A percentile compares a stretch with the other conserved stretches of the same genome.
Conservation (phyloP, 2,888 invertebrate genomes). For the Pterostichus madidus region DNA sequence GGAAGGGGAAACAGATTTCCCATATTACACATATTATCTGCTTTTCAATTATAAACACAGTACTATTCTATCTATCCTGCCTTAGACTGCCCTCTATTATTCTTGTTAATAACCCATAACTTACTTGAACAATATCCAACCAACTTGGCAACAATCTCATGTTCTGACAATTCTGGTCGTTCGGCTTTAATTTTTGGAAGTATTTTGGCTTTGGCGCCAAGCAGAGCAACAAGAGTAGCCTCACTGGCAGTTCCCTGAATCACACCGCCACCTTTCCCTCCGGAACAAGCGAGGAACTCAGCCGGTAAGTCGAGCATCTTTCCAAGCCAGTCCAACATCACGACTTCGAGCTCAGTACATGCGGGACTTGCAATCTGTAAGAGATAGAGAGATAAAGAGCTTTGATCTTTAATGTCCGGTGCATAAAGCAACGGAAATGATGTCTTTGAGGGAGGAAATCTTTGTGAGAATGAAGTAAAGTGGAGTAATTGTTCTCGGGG, state of each 20-base stretch:
- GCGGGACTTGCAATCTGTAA: slow-evolving; percentile 94
- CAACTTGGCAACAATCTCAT: slow-evolving; percentile 87
- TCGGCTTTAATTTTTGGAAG: slow-evolving; percentile 84
- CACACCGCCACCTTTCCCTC: slow-evolving; percentile 93
- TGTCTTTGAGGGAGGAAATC: slow-evolving; percentile 11
- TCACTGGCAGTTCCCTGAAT: slow-evolving; percentile 97
- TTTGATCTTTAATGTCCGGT: slow-evolving; percentile 51
- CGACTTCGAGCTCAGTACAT: slow-evolving; percentile 96
- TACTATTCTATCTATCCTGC: neutral
- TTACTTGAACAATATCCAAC: slow-evolving; percentile 93
- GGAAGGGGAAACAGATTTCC: too few relatives aligned
- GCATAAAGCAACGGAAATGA: slow-evolving; percentile 51
- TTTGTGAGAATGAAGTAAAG: slow-evolving; percentile 5
- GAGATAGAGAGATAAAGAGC: slow-evolving; percentile 15
- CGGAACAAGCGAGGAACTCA: slow-evolving; percentile 90
- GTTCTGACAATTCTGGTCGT: slow-evolving; percentile 87
- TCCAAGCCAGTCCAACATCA: slow-evolving; percentile 97
- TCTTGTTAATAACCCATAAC: slow-evolving; percentile 72
- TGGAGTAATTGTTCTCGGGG: neutral
- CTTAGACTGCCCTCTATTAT: neutral
- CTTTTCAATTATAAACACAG: too few relatives aligned
- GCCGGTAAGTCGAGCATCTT: slow-evolving; percentile 94
- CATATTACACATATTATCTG: too few relatives aligned
- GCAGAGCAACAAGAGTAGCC: slow-evolving; percentile 93
- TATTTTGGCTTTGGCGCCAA: slow-evolving; percentile 91